phyloP scores from a whole-genome alignment of 2,113 vertebrate species.

The Nettapus auritus region DNA sequence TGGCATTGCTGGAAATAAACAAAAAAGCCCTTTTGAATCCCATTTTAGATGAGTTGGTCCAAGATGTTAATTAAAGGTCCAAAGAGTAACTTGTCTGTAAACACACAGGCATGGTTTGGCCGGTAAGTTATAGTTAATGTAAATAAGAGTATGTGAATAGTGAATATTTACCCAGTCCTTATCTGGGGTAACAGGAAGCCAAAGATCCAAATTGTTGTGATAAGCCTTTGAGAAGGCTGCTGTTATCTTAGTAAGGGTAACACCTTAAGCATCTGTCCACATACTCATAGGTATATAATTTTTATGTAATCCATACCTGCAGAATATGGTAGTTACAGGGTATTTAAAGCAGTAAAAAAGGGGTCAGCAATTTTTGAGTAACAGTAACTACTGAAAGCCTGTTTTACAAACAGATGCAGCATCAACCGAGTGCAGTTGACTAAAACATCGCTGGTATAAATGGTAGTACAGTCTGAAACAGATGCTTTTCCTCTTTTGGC shows the following conservation, averaged over 20 bases:
- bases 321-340: not conserved
- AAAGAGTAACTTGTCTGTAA: not conserved
- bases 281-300: not conserved
- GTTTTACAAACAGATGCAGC: not conserved
- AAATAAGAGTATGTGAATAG: not conserved
- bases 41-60: not conserved
- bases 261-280: not conserved
- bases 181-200: not conserved
- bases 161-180: not conserved
- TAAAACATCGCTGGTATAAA: not conserved
- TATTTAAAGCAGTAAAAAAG: not conserved
- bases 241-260: not conserved
- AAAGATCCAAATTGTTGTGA: not conserved
- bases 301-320: not conserved
- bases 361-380: not conserved
- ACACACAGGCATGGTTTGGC: not conserved
- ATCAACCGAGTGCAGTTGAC: not conserved
- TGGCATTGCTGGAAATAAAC: not conserved
- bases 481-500: not conserved
- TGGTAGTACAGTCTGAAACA: rapidly evolving
- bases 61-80: not conserved
- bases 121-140: not conserved
- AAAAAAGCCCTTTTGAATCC: not conserved
- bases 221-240: not conserved
- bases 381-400: not conserved